phyloP scores from a whole-genome alignment of 2,888 invertebrate genomes.

The Agrochola circellaris region DNA sequence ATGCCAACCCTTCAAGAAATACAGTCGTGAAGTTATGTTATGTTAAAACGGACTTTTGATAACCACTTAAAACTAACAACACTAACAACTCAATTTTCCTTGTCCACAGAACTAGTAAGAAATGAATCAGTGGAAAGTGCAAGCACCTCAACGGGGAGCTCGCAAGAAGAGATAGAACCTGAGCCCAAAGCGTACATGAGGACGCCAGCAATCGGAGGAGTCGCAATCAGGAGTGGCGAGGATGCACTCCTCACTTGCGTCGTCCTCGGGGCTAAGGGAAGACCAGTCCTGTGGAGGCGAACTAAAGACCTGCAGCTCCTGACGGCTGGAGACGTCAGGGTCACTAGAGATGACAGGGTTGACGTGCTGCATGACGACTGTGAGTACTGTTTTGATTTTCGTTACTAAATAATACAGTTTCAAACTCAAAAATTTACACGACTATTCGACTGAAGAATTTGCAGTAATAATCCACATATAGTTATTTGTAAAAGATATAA shows the following conservation, averaged over 20 bases:
- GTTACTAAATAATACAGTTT: not conserved
- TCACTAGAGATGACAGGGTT: slow-evolving; percentile 94
- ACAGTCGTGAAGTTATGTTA: not conserved
- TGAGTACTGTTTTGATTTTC: slow-evolving; percentile 70
- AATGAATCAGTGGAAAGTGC: slow-evolving; percentile 76
- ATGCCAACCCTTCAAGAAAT: not conserved
- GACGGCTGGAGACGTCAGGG: slow-evolving; percentile 94
- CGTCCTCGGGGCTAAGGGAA: slow-evolving; percentile 92
- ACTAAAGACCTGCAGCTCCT: slow-evolving; percentile 93
- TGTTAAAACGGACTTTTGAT: not conserved
- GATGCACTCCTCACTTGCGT: slow-evolving; percentile 96
- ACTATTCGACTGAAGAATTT: not conserved
- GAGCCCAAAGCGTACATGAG: slow-evolving; percentile 84
- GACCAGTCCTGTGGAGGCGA: slow-evolving; percentile 94
- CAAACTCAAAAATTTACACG: not conserved
- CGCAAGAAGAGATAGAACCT: slow-evolving; percentile 77
- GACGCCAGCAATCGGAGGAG: slow-evolving; percentile 80
- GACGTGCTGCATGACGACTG: slow-evolving; percentile 94
- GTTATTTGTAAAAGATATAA: not conserved
- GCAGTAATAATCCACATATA: not conserved
- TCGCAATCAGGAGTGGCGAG: slow-evolving; percentile 91
- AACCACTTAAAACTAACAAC: too few species aligned
- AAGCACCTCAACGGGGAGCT: slow-evolving; percentile 79
- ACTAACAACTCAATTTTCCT: slow-evolving; percentile 25
- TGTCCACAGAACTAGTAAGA: slow-evolving; percentile 75